Conservation (phyloP, 2,888 invertebrate genomes). For the Dioctria rufipes region DNA sequence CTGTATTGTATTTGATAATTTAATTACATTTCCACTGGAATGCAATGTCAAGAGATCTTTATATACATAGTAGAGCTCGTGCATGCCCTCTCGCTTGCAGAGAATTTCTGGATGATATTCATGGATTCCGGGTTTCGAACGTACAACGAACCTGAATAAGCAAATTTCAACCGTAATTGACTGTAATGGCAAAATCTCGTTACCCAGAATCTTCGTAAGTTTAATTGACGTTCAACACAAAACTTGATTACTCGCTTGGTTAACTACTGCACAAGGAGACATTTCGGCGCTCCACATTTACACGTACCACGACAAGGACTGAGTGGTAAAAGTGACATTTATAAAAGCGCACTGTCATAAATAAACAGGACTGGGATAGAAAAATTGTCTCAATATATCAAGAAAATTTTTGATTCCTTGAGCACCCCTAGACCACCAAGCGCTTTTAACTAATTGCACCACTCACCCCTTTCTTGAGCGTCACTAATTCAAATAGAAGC, state of each 20-base stretch:
- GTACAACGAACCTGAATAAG: slow-evolving; percentile 50
- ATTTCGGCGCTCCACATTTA: not conserved
- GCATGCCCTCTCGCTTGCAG: not conserved
- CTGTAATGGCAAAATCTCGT: slow-evolving; percentile 54
- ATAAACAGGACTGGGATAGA: not conserved
- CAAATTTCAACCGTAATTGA: slow-evolving; percentile 53
- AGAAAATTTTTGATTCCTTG: slow-evolving; percentile 33
- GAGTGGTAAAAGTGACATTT: not conserved
- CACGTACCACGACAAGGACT: not conserved
- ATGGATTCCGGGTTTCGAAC: slow-evolving; percentile 1
- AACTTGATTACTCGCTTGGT: slow-evolving; percentile 54
- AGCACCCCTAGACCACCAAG: not conserved
- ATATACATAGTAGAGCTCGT: not conserved
- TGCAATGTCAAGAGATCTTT: slow-evolving; percentile 23
- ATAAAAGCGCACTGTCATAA: slow-evolving; percentile 1
- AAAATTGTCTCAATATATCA: slow-evolving; percentile 38
- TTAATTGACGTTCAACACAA: slow-evolving; percentile 53
- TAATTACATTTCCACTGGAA: slow-evolving; percentile 28
- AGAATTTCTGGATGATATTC: not conserved
- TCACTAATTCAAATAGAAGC: slow-evolving; percentile 26
- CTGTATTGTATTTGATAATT: slow-evolving; percentile 37
- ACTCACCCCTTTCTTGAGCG: slow-evolving; percentile 41
- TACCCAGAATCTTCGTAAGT: slow-evolving; percentile 46
- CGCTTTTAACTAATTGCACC: slow-evolving; percentile 53
- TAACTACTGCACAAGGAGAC: slow-evolving; percentile 45